Evolutionary conservation across 1,140 invertebrate genomes (phyloP), one percentile per base, ranked within the genome.

Genomic region (Brachionus rubens): DNA sequence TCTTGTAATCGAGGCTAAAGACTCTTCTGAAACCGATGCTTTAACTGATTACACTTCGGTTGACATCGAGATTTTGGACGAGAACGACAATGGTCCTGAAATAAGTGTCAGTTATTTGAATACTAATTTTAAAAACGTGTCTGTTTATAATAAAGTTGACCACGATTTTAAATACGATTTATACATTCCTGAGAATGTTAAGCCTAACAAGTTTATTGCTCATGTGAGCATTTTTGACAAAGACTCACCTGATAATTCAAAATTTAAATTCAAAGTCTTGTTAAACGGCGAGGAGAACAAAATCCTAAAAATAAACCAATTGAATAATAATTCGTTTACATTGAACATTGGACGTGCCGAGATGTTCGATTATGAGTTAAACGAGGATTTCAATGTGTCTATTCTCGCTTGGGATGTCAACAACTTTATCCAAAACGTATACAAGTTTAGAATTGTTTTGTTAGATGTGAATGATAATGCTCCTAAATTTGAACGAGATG

Each of bases 21-120:
- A 72, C 30, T 2, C 24, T 26, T 43, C 46, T 24, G 36, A 65
- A 41, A 16, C 28, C 14, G 26, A 16, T 19, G n/a, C 30, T 12
- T 30, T 50, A 46, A 33, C 65, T 3, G 65, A 50, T 50, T 54
- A 50, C 21, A 46, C 68, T 40, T 24, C 30, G 19, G 50, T 72
- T 26, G 68, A 72, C 2, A 72, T 72, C 7, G 43, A 40, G 16
- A 33, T 76, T 36, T 12, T 56, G 0, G 72, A 76, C 6, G 48
- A 46, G 14, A 76, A 76, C 16, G 72, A 76, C 50, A 76, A 76
- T 41, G 21, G 33, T 43, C 72, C 72, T 12, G 68, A 72, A 24
- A 72, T 72, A 48, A 48, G 36, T 40, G 36, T 72, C 24, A 72
- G 28, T 46, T 72, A 36, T 54, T 54, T 72, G 68, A 72, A 54